Evolutionary conservation across 2,888 invertebrate genomes (phyloP).

Genomic region (Dryococelus australis): DNA sequence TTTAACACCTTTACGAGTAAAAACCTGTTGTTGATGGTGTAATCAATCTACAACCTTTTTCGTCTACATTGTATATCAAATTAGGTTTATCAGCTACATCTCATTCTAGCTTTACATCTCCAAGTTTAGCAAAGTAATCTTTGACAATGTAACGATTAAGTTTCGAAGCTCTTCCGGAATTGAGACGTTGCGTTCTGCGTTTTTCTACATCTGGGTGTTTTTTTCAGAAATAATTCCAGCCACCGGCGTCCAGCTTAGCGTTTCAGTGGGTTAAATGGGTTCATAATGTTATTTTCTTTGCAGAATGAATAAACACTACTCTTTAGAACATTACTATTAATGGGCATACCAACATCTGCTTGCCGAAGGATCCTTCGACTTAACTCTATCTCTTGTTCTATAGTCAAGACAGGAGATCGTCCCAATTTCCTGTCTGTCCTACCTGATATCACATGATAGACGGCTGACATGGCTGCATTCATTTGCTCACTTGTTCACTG

Average conservation of each 20-base stretch:
- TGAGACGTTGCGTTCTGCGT: slow-evolving; percentile 2
- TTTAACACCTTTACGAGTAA: too few species aligned
- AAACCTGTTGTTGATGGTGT: slow-evolving; percentile 21
- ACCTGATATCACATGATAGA: slow-evolving; percentile 19
- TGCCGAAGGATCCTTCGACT: slow-evolving; percentile 19
- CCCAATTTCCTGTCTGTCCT: slow-evolving; percentile 20
- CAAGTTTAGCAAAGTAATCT: too few species aligned
- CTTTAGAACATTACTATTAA: slow-evolving; percentile 24
- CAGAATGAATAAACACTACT: too few species aligned
- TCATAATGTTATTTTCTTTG: slow-evolving; percentile 17
- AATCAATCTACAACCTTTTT: slow-evolving; percentile 27
- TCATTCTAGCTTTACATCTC: slow-evolving; percentile 1
- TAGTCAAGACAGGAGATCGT: too few species aligned
- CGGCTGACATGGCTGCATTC: neutral
- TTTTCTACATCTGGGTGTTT: slow-evolving; percentile 5
- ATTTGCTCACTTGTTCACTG: slow-evolving; percentile 26
- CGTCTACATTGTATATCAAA: slow-evolving; percentile 27
- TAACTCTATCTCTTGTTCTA: slow-evolving; percentile 26
- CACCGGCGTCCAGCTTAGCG: slow-evolving; percentile 18
- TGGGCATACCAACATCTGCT: slow-evolving; percentile 29
- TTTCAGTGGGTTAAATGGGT: slow-evolving; percentile 23
- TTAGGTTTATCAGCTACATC: slow-evolving; percentile 30
- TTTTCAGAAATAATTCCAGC: slow-evolving; percentile 17
- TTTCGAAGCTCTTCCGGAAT: too few species aligned
- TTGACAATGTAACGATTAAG: too few species aligned